A percentile compares a stretch with the other conserved stretches of the same genome.
Evolutionary conservation across 2,888 invertebrate genomes (phyloP).

Genomic region (Melanchra persicariae): DNA sequence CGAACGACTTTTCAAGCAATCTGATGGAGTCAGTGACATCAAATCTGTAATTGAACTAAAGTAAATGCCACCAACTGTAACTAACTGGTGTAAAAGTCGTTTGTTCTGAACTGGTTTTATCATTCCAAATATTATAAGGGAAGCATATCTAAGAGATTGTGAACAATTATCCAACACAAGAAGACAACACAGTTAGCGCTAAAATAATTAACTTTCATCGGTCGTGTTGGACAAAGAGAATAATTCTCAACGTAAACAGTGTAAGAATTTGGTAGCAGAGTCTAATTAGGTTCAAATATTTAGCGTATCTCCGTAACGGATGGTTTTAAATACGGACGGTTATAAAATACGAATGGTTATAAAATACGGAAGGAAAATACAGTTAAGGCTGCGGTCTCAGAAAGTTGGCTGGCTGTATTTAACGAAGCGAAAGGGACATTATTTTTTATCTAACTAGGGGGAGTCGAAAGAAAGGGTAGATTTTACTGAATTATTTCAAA

Average conservation of each 20-base stretch:
- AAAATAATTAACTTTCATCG: constrained; percentile 30
- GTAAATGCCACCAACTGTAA: too few species aligned
- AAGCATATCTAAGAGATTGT: neutral
- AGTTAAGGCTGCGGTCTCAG: constrained; percentile 42
- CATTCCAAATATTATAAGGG: neutral
- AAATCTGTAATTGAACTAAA: too few species aligned
- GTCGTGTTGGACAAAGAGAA: constrained; percentile 36
- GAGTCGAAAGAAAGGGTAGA: constrained; percentile 46
- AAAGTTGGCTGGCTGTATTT: constrained; percentile 37
- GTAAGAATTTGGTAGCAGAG: constrained; percentile 20
- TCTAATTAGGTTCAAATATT: constrained; percentile 64
- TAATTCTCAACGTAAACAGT: constrained; percentile 45
- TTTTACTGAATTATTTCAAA: constrained; percentile 46
- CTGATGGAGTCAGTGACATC: too few species aligned
- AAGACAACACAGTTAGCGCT: neutral
- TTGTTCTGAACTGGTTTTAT: too few species aligned
- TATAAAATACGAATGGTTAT: constrained; percentile 47
- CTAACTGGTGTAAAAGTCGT: too few species aligned
- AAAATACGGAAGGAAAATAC: constrained; percentile 49
- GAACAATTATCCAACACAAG: constrained; percentile 1
- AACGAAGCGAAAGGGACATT: constrained; percentile 53
- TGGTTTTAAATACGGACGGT: constrained; percentile 47
- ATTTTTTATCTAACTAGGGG: constrained; percentile 54
- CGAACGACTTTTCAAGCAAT: too few species aligned
- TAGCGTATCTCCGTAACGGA: constrained; percentile 34